Conservation (phyloP, 1,140 invertebrate genomes). For the Caenorhabditis tropicalis region DNA sequence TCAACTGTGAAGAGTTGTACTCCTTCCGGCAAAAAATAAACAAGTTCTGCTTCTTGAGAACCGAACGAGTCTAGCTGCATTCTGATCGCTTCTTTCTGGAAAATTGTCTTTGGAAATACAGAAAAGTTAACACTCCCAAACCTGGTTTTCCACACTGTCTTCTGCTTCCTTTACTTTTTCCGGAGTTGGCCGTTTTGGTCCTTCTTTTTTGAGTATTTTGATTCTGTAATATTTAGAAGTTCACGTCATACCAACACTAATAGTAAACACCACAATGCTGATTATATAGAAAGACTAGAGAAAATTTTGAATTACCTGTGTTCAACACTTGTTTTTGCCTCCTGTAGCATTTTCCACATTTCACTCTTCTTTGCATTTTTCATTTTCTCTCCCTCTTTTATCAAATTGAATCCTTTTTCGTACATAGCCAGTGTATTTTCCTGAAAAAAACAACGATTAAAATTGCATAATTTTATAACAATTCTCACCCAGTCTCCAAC, state of each 20-base stretch:
- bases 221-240: conserved; percentile 3
- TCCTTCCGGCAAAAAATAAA: conserved; percentile 58
- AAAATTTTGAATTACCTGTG: not conserved
- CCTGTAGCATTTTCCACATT: conserved; percentile 52
- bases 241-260: no score
- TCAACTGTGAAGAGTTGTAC: conserved; percentile 59
- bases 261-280: no score
- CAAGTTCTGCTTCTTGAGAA: conserved; percentile 54
- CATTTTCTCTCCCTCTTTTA: conserved; percentile 52
- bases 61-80: conserved; percentile 51
- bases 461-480: not conserved
- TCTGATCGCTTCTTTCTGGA: conserved; percentile 51
- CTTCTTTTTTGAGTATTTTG: conserved; percentile 43
- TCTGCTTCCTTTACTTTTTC: conserved; percentile 39
- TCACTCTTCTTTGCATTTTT: conserved; percentile 52
- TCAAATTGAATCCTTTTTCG: conserved; percentile 56
- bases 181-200: not conserved
- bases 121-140: no score
- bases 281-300: not conserved
- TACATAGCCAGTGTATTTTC: conserved; percentile 58
- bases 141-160: conserved; percentile 7
- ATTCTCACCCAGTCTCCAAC: conserved; percentile 47
- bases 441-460: conserved; percentile 37
- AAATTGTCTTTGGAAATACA: not conserved
- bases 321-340: conserved; percentile 51